Conservation (phyloP, 2,113 vertebrate species). For the Hippolais icterina region DNA sequence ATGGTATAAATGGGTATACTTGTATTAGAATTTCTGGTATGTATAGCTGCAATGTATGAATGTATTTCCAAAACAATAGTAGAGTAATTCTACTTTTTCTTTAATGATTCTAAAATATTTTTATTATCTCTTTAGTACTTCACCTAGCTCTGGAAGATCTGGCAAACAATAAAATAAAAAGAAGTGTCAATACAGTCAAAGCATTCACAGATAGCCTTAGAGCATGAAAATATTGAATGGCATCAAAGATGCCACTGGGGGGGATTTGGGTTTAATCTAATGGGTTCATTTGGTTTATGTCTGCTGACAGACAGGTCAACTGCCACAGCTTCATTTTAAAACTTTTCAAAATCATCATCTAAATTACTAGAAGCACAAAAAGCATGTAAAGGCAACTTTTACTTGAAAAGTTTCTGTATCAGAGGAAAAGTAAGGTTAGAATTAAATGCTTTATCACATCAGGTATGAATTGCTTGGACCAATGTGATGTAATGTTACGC, state of each 20-base stretch:
- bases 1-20: background rate
- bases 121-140: slow-evolving; percentile 11
- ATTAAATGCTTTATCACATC: background rate
- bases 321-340: slow-evolving; percentile 2
- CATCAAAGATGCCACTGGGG: slow-evolving; percentile 39
- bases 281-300: slow-evolving; percentile 11
- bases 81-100: background rate
- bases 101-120: slow-evolving; percentile 23
- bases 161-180: slow-evolving; percentile 3
- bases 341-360: slow-evolving; percentile 21
- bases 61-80: background rate
- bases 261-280: background rate
- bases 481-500: background rate
- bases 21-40: background rate
- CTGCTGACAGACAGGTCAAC: background rate
- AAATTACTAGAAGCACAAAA: background rate
- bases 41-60: background rate
- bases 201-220: slow-evolving; percentile 9
- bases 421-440: slow-evolving; percentile 40
- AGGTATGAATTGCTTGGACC: background rate
- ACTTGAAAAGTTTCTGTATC: background rate
- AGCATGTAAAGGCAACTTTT: slow-evolving; percentile 6
- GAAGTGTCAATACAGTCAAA: slow-evolving; percentile 2
- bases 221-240: slow-evolving; percentile 30
- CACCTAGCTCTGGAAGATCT: background rate